These are phyloP conservation scores for Oxystoma pomonae DNA, from an alignment of 2,888 invertebrate species.

Conservation along the genomic window DNA sequence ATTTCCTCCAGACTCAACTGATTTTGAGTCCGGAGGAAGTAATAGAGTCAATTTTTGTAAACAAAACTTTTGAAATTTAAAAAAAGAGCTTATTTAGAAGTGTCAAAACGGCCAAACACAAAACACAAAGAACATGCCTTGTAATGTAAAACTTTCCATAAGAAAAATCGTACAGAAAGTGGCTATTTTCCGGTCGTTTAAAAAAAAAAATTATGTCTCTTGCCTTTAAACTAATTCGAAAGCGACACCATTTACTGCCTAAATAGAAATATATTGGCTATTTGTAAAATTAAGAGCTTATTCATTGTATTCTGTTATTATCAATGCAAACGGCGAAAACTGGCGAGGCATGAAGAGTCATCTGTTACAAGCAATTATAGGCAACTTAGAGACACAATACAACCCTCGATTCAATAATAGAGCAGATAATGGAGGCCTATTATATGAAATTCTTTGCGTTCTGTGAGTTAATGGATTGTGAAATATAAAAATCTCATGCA, in stretches of 20 bases:
- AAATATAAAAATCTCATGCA: conserved; percentile 37
- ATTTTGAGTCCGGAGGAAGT: too few relatives aligned
- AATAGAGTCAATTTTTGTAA: too few relatives aligned
- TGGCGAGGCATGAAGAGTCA: conserved; percentile 43
- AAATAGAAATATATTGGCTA: neutral
- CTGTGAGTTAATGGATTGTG: conserved; percentile 45
- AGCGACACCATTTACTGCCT: neutral
- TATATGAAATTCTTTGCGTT: conserved; percentile 41
- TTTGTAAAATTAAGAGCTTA: neutral
- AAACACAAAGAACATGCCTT: too few relatives aligned
- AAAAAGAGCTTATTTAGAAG: too few relatives aligned
- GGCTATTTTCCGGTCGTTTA: too few relatives aligned
- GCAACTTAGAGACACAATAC: conserved; percentile 48
- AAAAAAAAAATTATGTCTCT: too few relatives aligned
- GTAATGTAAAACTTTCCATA: too few relatives aligned
- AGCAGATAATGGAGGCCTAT: conserved; percentile 43
- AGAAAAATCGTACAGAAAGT: too few relatives aligned
- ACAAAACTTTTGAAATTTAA: too few relatives aligned
- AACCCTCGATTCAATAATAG: conserved; percentile 44
- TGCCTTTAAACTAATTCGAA: too few relatives aligned
- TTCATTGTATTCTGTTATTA: conserved; percentile 5
- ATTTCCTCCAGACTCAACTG: too few relatives aligned
- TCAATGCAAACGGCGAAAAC: conserved; percentile 21
- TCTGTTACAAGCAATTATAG: conserved; percentile 49
- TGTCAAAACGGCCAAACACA: too few relatives aligned